Evolutionary conservation across 1,140 invertebrate species (phyloP), one percentile per base, ranked within the genome.

Genomic region (Sitodiplosis mosellana): DNA sequence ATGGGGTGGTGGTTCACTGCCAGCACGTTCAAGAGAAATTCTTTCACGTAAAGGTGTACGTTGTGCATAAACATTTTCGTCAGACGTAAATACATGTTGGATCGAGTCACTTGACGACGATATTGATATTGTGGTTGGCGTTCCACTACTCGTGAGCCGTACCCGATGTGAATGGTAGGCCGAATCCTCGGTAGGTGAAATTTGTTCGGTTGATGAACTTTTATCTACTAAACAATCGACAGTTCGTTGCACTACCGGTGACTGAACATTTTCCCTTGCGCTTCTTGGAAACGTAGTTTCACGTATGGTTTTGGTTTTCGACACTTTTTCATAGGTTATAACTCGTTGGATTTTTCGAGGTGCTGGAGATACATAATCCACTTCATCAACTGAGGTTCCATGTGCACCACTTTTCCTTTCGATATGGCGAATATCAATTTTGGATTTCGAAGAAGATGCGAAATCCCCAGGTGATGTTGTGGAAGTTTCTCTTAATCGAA

Each of bases 131-230:
- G 61, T 69, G 33, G 48, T 69, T 67, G 49, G 68, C 61, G 40
- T 11, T 66, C 64, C 41, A 18, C n/a, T 18, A 43, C 14, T 14
- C 12, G 14, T 17, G 36, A 18, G 18, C 59, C 61, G 11, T 55
- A 48, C 14, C 56, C 53, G 11, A 59, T 72, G 69, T 33, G 70
- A 74, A 49, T 73, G 67, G 57, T 75, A 75, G 11, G 72, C 73
- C 10, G 74, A 75, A 51, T 75, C 73, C 48, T 74, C 72, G 34
- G 72, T 74, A 0, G 74, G 72, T 2, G 72, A 73, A 48, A 69
- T 60, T 51, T 69, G 72, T 1, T 46, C 62, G 57, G 11, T 55
- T 55, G 0, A 49, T 27, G 15, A 43, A 20, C 17, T 20, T 27
- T 27, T 27, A 27, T 27, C 27, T 27, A 27, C 27, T 27, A 27